Conservation (phyloP, 2,888 invertebrate genomes). For the Caenorhabditis auriculariae region DNA sequence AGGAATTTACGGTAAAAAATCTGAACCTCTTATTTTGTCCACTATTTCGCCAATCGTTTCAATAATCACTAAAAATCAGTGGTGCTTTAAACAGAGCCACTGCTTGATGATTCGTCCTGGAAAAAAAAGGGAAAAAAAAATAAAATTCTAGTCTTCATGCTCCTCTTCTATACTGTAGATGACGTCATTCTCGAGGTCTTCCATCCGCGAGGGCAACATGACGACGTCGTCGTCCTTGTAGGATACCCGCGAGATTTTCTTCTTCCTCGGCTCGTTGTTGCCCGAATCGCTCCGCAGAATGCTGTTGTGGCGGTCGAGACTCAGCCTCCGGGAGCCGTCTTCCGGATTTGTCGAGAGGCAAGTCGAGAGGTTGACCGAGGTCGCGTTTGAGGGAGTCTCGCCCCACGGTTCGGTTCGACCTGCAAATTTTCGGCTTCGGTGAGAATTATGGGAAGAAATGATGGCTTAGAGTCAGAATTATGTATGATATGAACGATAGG, state of each 20-base stretch:
- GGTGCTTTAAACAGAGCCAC: no score
- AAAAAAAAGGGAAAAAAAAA: neutral
- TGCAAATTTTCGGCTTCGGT: no score
- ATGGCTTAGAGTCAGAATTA: no score
- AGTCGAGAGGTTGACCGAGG: slow-evolving; percentile 13
- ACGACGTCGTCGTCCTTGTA: slow-evolving; percentile 22
- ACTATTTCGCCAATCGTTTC: no score
- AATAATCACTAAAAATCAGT: no score
- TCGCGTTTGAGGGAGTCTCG: slow-evolving; percentile 22
- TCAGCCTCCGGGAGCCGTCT: slow-evolving; percentile 19
- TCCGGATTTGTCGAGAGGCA: slow-evolving; percentile 11
- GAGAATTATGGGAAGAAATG: no score
- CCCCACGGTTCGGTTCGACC: slow-evolving; percentile 29
- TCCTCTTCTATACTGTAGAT: slow-evolving; percentile 32
- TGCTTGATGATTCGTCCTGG: no score
- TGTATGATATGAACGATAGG: no score
- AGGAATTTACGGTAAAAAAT: no score
- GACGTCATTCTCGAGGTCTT: slow-evolving; percentile 33
- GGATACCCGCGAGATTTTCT: slow-evolving; percentile 22
- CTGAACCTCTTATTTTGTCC: no score
- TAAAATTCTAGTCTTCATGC: slow-evolving; percentile 4
- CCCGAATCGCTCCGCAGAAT: slow-evolving; percentile 14
- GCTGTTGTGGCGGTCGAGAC: slow-evolving; percentile 25
- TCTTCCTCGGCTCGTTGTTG: slow-evolving; percentile 11
- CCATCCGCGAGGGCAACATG: slow-evolving; percentile 24